Conservation (phyloP, 1,140 invertebrate genomes). For the Yoshiicerus persimilis region DNA sequence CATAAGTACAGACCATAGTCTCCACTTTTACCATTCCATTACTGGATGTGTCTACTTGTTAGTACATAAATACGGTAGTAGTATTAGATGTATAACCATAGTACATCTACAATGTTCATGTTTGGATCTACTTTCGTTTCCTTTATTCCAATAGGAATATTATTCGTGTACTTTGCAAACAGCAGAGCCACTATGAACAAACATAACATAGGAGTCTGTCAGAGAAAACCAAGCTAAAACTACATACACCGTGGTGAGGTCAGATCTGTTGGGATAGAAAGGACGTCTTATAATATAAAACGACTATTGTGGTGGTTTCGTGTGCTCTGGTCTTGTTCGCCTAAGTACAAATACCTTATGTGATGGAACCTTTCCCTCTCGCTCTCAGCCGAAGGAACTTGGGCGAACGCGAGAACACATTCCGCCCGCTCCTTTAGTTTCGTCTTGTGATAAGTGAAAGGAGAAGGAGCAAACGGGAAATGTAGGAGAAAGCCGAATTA, state of each 20-base stretch:
- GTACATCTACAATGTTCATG: neutral
- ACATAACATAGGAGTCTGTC: no score
- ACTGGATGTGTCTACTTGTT: neutral
- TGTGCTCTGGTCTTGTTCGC: no score
- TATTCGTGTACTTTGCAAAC: no score
- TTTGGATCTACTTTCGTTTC: neutral
- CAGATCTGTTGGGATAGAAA: no score
- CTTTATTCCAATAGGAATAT: no score
- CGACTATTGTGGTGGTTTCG: no score
- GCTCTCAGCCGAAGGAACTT: neutral
- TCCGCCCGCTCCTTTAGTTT: neutral
- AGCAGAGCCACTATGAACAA: no score
- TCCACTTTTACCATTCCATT: neutral
- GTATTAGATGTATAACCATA: neutral
- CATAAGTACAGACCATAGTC: neutral
- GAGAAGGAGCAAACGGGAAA: neutral
- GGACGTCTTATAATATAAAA: no score
- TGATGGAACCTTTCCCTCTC: no score
- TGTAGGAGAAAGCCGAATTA: constrained; percentile 10
- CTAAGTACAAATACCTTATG: no score
- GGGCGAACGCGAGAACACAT: neutral
- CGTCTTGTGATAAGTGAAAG: neutral
- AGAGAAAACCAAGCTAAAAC: no score
- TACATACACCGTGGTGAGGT: no score
- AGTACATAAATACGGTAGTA: neutral